Base-by-base conservation (phyloP, 2,113 vertebrate genomes). In the Tenebrosternarchus preto region DNA sequence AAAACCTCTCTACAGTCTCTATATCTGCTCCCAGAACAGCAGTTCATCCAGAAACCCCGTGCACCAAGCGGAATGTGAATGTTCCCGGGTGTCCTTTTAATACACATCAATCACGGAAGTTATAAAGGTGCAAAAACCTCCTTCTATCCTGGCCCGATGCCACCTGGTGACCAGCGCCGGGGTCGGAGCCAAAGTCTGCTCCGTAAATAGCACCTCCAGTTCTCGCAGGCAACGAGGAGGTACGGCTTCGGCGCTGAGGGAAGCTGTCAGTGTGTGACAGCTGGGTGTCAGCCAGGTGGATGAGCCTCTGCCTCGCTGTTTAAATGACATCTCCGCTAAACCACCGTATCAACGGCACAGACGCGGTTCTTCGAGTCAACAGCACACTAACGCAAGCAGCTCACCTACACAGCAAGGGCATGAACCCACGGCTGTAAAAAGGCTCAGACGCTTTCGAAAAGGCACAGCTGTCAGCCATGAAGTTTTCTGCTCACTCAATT, bases 211-310 rank as follows among this genome's bases (percentile, higher is more conserved):
- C 5, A 12, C 24, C 79, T 31, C 60, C 19, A 75, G 73, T 75
- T 78, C 78, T 85, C 81, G 61, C 71, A 75, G 75, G 81, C 64
- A 76, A 70, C 74, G 68, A 78, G 50, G 76, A 53, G 33, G 76
- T 64, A 59, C n/a, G 75, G 55, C 43, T 77, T 24, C 66, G 56
- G 61, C 31, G 66, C 50, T 71, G 81, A 80, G 75, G 75, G 78
- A 78, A 78, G 78, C 66, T 83, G 81, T 85, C 78, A 81, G 60
- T 22, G 31, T 77, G 55, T 83, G 84, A 83, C 81, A 83, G 84
- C 81, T 67, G 61, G 74, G 84, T 64, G 72, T 81, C 78, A 70
- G 71, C 33, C 67, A 74, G 69, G 78, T 22, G 74, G 83, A 80
- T 66, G 76, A 82, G 66, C 46, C 67, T 60, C 31, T 19, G 78